A percentile compares a stretch with the other conserved stretches of the same genome.
Evolutionary conservation across 30 jellyfish, hydroid and myxozoan species (phyloP).

Genomic region (Turritopsis dohrnii): DNA sequence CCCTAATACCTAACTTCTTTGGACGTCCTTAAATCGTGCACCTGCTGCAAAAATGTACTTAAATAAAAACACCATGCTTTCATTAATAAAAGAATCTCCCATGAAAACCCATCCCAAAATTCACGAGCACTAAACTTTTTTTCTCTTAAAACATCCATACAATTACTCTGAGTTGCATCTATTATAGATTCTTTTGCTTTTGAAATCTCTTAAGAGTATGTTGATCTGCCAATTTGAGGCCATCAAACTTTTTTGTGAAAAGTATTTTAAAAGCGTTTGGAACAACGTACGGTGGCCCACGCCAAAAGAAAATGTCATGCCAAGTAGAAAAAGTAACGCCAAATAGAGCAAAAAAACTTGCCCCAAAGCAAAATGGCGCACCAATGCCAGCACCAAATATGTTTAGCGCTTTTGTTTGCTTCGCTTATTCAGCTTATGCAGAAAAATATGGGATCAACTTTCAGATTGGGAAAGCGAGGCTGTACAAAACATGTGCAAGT

Average conservation of each 20-base stretch:
- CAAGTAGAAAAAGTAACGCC: too few species aligned
- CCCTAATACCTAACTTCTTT: not conserved
- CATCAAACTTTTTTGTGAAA: not conserved
- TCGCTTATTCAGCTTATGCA: too few species aligned
- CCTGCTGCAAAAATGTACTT: not conserved
- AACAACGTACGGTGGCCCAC: too few species aligned
- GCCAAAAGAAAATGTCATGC: too few species aligned
- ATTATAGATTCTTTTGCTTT: not conserved
- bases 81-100: not conserved
- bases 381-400: too few species aligned
- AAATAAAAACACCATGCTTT: not conserved
- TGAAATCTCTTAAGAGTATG: not conserved
- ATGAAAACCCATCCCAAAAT: not conserved
- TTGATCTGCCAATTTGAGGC: not conserved
- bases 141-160: not conserved
- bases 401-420: too few species aligned
- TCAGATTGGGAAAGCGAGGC: too few species aligned
- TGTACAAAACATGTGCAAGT: too few species aligned
- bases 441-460: too few species aligned
- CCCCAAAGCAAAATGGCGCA: too few species aligned
- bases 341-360: too few species aligned
- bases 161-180: not conserved
- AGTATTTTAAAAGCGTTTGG: not conserved
- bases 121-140: not conserved
- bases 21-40: not conserved